Evolutionary conservation across 2,113 vertebrate genomes (phyloP), one percentile per base, ranked within the genome.

Genomic region (Spermophilus dauricus): DNA sequence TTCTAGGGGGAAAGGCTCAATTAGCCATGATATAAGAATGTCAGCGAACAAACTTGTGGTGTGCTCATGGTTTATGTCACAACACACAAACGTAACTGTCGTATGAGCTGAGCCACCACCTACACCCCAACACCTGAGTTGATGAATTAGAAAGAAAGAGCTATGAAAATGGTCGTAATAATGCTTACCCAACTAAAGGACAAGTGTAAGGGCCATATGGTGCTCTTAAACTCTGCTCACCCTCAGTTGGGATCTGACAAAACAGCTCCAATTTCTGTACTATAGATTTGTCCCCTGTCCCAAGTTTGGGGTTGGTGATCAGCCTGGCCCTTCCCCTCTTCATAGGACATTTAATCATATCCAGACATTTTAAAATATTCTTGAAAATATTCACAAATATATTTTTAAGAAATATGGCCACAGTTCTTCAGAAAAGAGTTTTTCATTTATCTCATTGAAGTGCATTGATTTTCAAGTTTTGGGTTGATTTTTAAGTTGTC

Each of bases 161-260:
- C 7, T 61, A 28, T 14, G 11, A 78, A 87, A 75, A 56, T 20
- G 42, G 39, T 67, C 8, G 67, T 18, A 48, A 34, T 28, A 72
- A 67, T 13, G 8, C 12, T 80, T 28, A 10, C 0, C 58, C 17
- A 7, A 72, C 10, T 13, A 51, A 89, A 77, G 24, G 34, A 61
- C 39, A 48, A 34, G 18, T 1, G 2, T 5, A n/a, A 3, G 6
- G 8, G 30, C 28, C 7, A 6, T 10, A 39, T 1, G n/a, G 17
- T 34, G 8, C 51, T 63, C 26, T 20, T 70, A 26, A 0, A 73
- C 18, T 34, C 63, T 61, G 37, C 48, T 51, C 32, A 67, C 4
- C 26, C 8, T 51, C 5, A 92, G 14, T 73, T 42, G 69, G 12
- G 7, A 53, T 76, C 67, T 88, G 5, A 61, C 5, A 34, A 32